These are phyloP conservation scores for Orthochromis indermauri DNA, from an alignment of 2,113 vertebrate genomes.

Conservation along the genomic window DNA sequence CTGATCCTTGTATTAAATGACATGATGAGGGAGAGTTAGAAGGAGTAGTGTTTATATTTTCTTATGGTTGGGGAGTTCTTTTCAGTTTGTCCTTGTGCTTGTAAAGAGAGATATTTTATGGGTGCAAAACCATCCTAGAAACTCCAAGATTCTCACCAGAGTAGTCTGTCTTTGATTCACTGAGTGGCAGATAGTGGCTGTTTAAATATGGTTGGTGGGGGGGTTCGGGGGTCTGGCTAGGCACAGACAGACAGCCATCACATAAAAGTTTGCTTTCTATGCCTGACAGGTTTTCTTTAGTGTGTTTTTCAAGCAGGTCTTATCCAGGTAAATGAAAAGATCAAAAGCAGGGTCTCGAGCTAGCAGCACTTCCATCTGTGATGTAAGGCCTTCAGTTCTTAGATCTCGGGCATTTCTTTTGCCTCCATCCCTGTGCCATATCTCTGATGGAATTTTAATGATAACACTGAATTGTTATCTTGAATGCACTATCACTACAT, in stretches of 20 bases:
- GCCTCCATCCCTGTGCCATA: slow-evolving; percentile 2
- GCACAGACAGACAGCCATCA: slow-evolving; percentile 19
- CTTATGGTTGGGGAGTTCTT: neutral
- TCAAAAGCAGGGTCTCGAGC: slow-evolving; percentile 41
- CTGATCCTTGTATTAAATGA: slow-evolving; percentile 8
- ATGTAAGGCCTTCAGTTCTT: slow-evolving; percentile 34
- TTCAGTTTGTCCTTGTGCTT: neutral
- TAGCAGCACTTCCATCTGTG: neutral
- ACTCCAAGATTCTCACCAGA: neutral
- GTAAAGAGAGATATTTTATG: neutral
- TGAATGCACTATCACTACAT: neutral
- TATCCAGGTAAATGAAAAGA: slow-evolving; percentile 50
- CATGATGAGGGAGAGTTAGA: neutral
- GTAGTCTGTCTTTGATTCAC: slow-evolving; percentile 1
- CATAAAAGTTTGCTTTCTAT: slow-evolving; percentile 38
- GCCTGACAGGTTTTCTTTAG: slow-evolving; percentile 22
- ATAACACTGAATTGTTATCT: slow-evolving; percentile 45
- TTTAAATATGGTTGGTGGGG: neutral
- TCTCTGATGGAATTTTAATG: slow-evolving; percentile 61
- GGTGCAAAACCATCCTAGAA: neutral
- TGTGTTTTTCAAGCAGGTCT: slow-evolving; percentile 27
- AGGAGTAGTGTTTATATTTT: neutral
- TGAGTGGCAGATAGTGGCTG: neutral
- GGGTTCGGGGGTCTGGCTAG: neutral
- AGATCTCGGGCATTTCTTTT: slow-evolving; percentile 43